Evolutionary conservation across 2,888 invertebrate genomes (phyloP), one percentile per base, ranked within the genome.

Genomic region (Mayetiola destructor): DNA sequence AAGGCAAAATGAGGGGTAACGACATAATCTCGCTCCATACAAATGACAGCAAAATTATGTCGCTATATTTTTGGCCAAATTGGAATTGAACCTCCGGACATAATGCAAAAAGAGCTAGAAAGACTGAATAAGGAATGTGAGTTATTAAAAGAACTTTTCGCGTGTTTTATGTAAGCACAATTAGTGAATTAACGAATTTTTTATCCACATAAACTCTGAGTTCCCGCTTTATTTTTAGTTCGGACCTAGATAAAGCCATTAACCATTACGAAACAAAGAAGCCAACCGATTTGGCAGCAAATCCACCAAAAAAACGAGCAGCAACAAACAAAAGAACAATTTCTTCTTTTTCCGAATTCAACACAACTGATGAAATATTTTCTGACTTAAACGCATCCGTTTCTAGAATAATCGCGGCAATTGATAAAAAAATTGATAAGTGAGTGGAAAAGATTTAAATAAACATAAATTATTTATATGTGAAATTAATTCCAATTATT

Each of bases 271-370:
- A 42, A 42, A 10, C 2, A 23, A 23, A 42, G 42, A 42, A 42
- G 42, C 42, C 42, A 42, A 42, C 42, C 42, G 23, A 42, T 42
- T 42, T 42, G 42, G 23, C 42, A 42, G 23, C 42, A 42, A 23
- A 23, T 42, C 23, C 42, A 42, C 42, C 42, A 42, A 14, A 42
- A 42, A 12, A 42, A 42, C 21, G 2, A n/a, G 23, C 21, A 42
- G 12, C n/a, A n/a, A n/a, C n/a, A n/a, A n/a, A n/a, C n/a, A n/a
- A n/a, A n/a, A n/a, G 23, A 23, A 42, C 21, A 23, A 21, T 21
- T 42, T 42, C 42, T 42, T 9, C 42, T 12, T 42, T 23, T 4
- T 42, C 23, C 42, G 23, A 42, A 23, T 10, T 21, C 42, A 23
- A 42, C 23, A 42, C 42, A 23, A 23, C 23, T 42, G 10, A 21